Evolutionary conservation across 92 coral and sea anemone genomes (phyloP).

Genomic region (Heteractis magnifica): DNA sequence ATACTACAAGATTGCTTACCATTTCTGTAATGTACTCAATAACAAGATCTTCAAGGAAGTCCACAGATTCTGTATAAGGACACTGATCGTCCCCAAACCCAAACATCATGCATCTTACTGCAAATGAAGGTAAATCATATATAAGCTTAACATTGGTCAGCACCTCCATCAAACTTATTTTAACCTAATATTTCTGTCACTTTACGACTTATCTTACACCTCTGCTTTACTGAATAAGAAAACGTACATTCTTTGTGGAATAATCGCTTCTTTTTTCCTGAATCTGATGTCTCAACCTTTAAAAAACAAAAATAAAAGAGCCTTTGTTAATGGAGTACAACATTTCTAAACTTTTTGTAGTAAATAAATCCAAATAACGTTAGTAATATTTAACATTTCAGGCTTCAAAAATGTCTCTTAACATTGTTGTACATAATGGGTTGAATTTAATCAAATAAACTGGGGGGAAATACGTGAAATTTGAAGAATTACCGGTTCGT

Average conservation of each 20-base stretch:
- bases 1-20: constrained; percentile 40
- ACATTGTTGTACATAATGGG: neutral
- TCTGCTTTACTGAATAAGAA: neutral
- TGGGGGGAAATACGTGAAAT: neutral
- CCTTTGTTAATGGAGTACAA: neutral
- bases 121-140: neutral
- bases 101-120: constrained; percentile 98
- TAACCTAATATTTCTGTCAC: no score
- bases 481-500: constrained; percentile 27
- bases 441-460: neutral
- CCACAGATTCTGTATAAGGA: constrained; percentile 96
- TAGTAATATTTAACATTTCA: neutral
- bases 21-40: constrained; percentile 97
- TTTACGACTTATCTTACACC: neutral
- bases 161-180: neutral
- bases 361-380: neutral
- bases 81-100: constrained; percentile 99
- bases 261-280: constrained; percentile 80
- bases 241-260: constrained; percentile 93
- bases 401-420: neutral
- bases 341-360: no score
- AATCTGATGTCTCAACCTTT: constrained; percentile 66
- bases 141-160: neutral
- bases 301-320: neutral
- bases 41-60: constrained; percentile 90